Conservation (phyloP, 2,888 invertebrate genomes). For the Deroplatys truncata region DNA sequence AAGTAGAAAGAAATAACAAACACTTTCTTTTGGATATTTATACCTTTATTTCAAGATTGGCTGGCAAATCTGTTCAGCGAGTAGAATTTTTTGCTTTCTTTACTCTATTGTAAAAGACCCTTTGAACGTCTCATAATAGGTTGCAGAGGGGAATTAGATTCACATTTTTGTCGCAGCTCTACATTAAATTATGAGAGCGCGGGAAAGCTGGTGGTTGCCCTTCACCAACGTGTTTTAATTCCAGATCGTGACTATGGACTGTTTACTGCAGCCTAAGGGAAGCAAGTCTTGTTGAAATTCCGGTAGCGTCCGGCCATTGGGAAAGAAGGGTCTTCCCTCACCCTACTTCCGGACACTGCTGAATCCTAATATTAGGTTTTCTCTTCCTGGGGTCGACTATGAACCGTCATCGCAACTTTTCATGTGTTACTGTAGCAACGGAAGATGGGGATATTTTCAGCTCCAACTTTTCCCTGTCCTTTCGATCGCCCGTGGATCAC, state of each 20-base stretch:
- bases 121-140: no score
- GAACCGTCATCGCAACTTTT: not conserved
- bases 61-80: no score
- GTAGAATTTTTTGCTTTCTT: no score
- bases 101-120: no score
- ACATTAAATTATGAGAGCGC: not conserved
- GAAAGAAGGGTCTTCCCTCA: not conserved
- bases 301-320: not conserved
- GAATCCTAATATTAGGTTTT: conserved; percentile 13
- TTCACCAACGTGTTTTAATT: not conserved
- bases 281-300: conserved; percentile 7
- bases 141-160: no score
- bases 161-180: no score
- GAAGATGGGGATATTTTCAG: not conserved
- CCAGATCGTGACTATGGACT: not conserved
- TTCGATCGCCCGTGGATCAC: not conserved
- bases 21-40: no score
- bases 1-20: no score
- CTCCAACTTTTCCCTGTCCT: not conserved
- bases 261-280: not conserved
- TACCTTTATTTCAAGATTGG: no score
- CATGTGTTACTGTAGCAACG: not conserved
- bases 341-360: not conserved
- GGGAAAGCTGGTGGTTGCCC: not conserved
- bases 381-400: not conserved